phyloP scores from a whole-genome alignment of 2,797 vertebrate species.

The Coilia nasus region DNA sequence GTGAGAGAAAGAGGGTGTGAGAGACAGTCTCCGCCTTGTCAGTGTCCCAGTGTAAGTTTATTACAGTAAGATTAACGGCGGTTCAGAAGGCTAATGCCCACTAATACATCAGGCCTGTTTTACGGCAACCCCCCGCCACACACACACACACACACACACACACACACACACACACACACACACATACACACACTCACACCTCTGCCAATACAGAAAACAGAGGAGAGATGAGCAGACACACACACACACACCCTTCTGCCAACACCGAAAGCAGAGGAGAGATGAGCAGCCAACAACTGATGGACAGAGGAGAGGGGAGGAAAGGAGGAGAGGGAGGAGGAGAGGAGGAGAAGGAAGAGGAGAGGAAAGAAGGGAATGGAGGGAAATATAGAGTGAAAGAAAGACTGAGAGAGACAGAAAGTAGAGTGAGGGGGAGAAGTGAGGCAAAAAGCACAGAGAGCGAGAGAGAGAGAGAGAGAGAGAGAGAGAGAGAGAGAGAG shows the following conservation, averaged over 20 bases:
- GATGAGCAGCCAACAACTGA: background rate
- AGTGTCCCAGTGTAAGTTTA: slow-evolving; percentile 70
- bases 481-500: slow-evolving; percentile 7
- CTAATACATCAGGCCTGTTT: slow-evolving; percentile 72
- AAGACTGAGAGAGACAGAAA: slow-evolving; percentile 3
- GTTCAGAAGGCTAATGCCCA: slow-evolving; percentile 74
- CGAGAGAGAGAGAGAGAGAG: slow-evolving; percentile 19
- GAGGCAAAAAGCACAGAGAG: background rate
- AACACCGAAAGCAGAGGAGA: background rate
- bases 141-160: slow-evolving; percentile 27
- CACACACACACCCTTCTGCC: background rate
- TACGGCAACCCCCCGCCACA: slow-evolving; percentile 61
- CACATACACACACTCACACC: no score
- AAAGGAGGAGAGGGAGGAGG: background rate
- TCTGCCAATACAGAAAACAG: background rate
- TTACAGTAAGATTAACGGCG: slow-evolving; percentile 70
- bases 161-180: no score
- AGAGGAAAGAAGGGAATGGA: background rate
- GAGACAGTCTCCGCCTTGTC: slow-evolving; percentile 43
- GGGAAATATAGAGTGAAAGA: background rate
- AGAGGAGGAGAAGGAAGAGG: background rate
- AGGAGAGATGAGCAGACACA: background rate
- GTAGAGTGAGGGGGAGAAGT: background rate
- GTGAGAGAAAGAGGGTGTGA: background rate
- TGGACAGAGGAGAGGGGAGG: background rate